phyloP scores from a whole-genome alignment of 2,113 vertebrate species.

The Oryzias melastigma region DNA sequence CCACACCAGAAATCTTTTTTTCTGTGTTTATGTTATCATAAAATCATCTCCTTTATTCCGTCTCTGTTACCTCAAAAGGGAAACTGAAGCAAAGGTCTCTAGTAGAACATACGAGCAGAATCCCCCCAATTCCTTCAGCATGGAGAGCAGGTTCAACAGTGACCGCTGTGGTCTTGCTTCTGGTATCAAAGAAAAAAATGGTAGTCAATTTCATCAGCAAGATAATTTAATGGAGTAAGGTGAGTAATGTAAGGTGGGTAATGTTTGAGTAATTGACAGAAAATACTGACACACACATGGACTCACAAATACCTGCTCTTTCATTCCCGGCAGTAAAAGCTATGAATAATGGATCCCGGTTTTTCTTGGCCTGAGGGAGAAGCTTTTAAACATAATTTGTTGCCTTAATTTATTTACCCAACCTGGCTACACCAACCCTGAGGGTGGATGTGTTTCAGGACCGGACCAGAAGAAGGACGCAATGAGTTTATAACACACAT shows the following conservation, averaged over 20 bases:
- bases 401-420: constrained; percentile 76
- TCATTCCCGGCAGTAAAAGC: constrained; percentile 53
- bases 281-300: constrained; percentile 9
- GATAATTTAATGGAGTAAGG: constrained; percentile 43
- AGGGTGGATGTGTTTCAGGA: constrained; percentile 43
- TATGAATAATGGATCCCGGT: constrained; percentile 70
- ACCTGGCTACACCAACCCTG: constrained; percentile 61
- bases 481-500: background rate
- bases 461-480: constrained; percentile 9
- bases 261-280: constrained; percentile 55
- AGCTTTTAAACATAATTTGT: constrained; percentile 75
- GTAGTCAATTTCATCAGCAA: constrained; percentile 41
- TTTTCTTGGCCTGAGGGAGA: constrained; percentile 64
- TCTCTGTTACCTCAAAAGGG: background rate
- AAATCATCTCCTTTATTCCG: background rate
- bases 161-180: constrained; percentile 26
- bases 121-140: background rate
- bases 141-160: constrained; percentile 7
- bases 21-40: no score
- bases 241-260: constrained; percentile 9
- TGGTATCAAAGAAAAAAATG: constrained; percentile 35
- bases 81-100: constrained; percentile 1
- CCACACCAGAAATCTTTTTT: no score
- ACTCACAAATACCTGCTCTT: constrained; percentile 46
- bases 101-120: background rate